Evolutionary conservation across 2,888 invertebrate genomes (phyloP).

Genomic region (Autographa pulchrina): DNA sequence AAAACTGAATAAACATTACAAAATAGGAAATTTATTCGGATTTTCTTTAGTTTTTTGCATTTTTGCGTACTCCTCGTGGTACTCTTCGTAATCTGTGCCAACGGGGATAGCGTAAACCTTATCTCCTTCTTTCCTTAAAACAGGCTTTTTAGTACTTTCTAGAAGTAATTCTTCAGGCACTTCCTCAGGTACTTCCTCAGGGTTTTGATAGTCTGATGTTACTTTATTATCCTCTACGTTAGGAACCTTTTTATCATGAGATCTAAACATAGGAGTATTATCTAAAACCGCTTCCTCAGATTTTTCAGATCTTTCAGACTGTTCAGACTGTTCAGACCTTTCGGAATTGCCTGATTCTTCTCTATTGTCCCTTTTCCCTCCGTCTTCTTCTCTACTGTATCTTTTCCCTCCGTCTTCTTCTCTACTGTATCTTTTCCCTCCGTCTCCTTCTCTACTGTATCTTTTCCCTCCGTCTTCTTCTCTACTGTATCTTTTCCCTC

Average conservation of each 20-base stretch:
- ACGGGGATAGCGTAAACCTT: conserved; percentile 54
- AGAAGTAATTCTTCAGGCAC: background rate
- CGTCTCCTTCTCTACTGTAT: too few species aligned
- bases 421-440: background rate
- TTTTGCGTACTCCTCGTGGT: conserved; percentile 55
- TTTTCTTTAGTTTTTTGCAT: conserved; percentile 23
- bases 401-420: background rate
- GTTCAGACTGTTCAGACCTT: background rate
- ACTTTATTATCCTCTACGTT: conserved; percentile 6
- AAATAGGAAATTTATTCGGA: background rate
- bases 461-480: too few species aligned
- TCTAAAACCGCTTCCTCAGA: background rate
- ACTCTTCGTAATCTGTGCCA: conserved; percentile 68
- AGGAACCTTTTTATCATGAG: background rate
- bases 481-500: too few species aligned
- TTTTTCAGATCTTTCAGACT: too few species aligned
- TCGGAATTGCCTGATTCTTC: background rate
- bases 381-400: background rate
- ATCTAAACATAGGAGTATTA: background rate
- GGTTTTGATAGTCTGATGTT: background rate
- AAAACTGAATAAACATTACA: background rate
- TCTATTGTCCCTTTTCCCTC: background rate
- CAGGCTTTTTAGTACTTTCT: conserved; percentile 6
- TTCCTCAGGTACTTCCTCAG: background rate
- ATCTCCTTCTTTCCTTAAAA: conserved; percentile 57